A percentile compares a stretch with the other conserved stretches of the same genome.
These are phyloP conservation scores for Acridotheres tristis DNA, from an alignment of 2,797 vertebrate genomes.

Conservation along the genomic window DNA sequence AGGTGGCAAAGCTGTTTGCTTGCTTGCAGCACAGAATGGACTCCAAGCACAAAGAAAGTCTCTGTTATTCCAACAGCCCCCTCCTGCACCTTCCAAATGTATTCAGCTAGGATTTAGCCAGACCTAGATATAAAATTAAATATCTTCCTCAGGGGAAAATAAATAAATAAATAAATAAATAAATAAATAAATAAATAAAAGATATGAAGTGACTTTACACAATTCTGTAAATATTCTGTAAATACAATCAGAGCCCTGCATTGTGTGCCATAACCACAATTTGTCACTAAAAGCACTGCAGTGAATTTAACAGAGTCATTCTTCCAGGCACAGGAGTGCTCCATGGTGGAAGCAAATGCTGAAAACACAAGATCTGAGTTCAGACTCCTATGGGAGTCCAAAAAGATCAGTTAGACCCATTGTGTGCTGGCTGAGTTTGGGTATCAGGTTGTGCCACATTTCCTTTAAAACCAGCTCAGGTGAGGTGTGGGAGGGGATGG, in stretches of 20 bases:
- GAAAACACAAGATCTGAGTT: not conserved
- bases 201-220: not conserved
- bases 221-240: not conserved
- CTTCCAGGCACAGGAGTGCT: not conserved
- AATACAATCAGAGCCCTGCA: not conserved
- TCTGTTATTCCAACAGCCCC: not conserved
- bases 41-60: not conserved
- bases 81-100: not conserved
- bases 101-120: not conserved
- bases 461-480: not conserved
- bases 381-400: fast-evolving
- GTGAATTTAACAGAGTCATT: not conserved
- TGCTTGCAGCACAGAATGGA: not conserved
- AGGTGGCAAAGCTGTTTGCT: constrained; percentile 36
- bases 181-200: too few relatives aligned
- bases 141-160: not conserved
- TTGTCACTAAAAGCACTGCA: not conserved
- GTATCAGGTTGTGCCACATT: not conserved
- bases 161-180: too few relatives aligned
- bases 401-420: not conserved
- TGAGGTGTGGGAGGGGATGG: not conserved
- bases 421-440: not conserved
- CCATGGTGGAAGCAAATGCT: not conserved
- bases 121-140: not conserved
- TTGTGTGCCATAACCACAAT: not conserved